phyloP scores from a whole-genome alignment of 2,797 vertebrate species.

The Pangasius mekongensis region DNA sequence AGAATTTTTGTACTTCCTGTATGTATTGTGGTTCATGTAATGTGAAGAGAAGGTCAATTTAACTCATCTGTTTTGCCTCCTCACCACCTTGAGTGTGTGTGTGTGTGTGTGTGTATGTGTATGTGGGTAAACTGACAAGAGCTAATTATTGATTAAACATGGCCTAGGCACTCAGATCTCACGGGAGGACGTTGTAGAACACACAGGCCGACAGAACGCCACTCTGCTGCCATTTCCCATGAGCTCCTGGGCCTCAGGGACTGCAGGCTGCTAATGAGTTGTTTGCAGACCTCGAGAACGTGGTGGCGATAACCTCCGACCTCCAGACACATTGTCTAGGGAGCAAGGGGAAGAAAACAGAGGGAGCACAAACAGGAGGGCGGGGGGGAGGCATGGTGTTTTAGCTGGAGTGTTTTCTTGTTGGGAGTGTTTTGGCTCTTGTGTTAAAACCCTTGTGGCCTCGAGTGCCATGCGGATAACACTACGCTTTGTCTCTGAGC shows the following conservation, averaged over 20 bases:
- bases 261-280: slow-evolving; percentile 80
- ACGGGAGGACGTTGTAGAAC: slow-evolving; percentile 72
- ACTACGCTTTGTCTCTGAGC: slow-evolving; percentile 52
- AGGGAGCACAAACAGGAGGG: slow-evolving; percentile 43
- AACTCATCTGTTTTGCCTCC: not conserved
- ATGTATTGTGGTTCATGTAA: not conserved
- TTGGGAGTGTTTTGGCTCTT: slow-evolving; percentile 53
- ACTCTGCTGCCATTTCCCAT: slow-evolving; percentile 63
- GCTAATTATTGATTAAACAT: slow-evolving; percentile 84
- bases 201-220: slow-evolving; percentile 74
- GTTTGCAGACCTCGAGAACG: slow-evolving; percentile 79
- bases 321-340: slow-evolving; percentile 72
- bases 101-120: slow-evolving; percentile 61
- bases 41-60: slow-evolving; percentile 30
- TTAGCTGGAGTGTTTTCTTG: slow-evolving; percentile 53
- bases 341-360: slow-evolving; percentile 62
- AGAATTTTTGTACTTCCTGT: not conserved
- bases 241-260: slow-evolving; percentile 70
- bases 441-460: slow-evolving; percentile 59
- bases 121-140: slow-evolving; percentile 76
- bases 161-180: slow-evolving; percentile 66
- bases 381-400: slow-evolving; percentile 28
- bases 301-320: slow-evolving; percentile 77
- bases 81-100: slow-evolving; percentile 46
- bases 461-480: slow-evolving; percentile 52